Conservation (phyloP, 2,797 vertebrate genomes). For the Siniperca obscura region DNA sequence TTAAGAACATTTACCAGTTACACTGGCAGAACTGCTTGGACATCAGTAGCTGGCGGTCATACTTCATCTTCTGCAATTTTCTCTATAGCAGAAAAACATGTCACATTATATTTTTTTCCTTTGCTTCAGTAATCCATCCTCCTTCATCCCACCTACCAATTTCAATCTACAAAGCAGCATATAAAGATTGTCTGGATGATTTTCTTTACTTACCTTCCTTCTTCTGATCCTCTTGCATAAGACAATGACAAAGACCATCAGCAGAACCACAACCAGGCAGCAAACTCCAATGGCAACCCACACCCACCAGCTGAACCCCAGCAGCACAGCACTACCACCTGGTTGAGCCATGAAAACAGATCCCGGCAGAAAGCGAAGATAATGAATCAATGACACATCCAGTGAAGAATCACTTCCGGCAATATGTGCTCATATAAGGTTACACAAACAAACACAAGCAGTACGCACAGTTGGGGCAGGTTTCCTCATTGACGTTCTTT, state of each 20-base stretch:
- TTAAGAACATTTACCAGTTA: constrained; percentile 72
- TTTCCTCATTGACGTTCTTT: rapidly evolving
- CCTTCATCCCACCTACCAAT: neutral
- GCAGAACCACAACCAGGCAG: constrained; percentile 61
- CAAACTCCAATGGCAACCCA: constrained; percentile 67
- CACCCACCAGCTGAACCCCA: constrained; percentile 72
- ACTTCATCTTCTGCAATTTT: constrained; percentile 61
- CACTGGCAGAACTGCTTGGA: constrained; percentile 80
- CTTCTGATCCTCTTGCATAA: constrained; percentile 60
- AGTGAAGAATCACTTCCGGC: neutral
- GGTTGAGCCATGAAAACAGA: constrained; percentile 1
- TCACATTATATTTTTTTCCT: neutral
- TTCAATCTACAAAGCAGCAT: neutral
- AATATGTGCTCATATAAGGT: neutral
- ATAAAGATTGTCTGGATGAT: neutral
- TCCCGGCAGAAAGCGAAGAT: neutral
- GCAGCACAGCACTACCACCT: rapidly evolving
- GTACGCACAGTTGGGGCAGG: rapidly evolving
- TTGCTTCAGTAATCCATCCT: neutral
- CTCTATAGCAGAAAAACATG: constrained; percentile 55
- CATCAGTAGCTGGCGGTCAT: constrained; percentile 30
- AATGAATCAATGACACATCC: neutral
- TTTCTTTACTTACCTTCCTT: constrained; percentile 69
- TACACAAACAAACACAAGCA: neutral
- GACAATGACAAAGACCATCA: constrained; percentile 52